These are phyloP conservation scores for Castor canadensis DNA, from an alignment of 2,113 vertebrate species.

Conservation along the genomic window DNA sequence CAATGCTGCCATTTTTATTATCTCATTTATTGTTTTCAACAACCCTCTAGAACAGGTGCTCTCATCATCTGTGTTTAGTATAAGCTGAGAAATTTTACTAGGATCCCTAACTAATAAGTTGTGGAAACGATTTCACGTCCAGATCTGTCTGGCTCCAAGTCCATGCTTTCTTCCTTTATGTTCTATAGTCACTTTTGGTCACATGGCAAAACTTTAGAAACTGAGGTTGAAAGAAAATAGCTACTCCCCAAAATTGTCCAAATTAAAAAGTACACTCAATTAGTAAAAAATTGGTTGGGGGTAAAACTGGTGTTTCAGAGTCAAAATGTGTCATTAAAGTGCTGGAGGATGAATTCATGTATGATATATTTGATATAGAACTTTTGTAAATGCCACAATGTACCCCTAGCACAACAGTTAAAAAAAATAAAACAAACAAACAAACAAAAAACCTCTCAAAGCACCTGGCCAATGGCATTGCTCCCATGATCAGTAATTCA, in stretches of 20 bases:
- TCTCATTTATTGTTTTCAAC: background rate
- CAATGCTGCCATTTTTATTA: background rate
- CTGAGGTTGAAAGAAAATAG: background rate
- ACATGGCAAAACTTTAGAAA: background rate
- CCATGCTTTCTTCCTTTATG: background rate
- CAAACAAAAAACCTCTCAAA: background rate
- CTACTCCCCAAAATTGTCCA: background rate
- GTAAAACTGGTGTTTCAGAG: background rate
- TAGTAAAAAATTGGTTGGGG: background rate
- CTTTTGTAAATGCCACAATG: no score
- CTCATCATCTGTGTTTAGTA: background rate
- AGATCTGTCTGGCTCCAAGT: background rate
- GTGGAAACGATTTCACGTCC: background rate
- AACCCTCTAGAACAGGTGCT: background rate
- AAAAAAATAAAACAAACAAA: no score
- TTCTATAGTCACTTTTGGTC: background rate
- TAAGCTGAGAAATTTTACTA: background rate
- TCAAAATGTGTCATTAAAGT: background rate
- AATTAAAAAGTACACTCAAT: background rate
- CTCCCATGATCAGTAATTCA: background rate
- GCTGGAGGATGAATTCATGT: no score
- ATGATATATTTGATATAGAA: no score
- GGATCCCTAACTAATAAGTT: background rate
- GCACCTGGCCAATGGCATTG: background rate
- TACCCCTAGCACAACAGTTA: no score